phyloP scores from a whole-genome alignment of 2,888 invertebrate genomes.

The Saturnia japonica region DNA sequence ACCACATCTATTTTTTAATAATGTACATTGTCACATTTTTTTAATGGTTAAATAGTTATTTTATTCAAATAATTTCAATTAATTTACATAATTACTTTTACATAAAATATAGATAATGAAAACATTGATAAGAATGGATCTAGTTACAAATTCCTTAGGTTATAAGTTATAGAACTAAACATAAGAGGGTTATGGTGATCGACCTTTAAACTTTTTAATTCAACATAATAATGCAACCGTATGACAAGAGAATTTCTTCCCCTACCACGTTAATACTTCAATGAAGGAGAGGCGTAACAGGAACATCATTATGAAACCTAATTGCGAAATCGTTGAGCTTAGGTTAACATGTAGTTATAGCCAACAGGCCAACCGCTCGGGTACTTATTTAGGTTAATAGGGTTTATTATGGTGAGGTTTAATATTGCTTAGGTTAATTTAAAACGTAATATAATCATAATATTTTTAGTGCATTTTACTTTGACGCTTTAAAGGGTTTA shows the following conservation, averaged over 20 bases:
- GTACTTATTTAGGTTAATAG: neutral
- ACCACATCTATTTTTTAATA: too few species aligned
- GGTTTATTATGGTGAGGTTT: neutral
- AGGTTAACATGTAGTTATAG: neutral
- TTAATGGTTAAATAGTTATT: neutral
- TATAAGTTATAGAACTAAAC: neutral
- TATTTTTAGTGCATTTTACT: neutral
- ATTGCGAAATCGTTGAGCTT: slow-evolving; percentile 6
- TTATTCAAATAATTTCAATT: too few species aligned
- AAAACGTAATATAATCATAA: too few species aligned
- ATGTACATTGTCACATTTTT: too few species aligned
- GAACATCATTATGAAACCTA: slow-evolving; percentile 5
- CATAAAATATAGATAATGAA: neutral
- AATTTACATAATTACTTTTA: too few species aligned
- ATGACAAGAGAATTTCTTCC: neutral
- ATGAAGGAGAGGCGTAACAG: neutral
- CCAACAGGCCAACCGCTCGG: neutral
- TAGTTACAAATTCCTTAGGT: neutral
- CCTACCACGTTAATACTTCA: slow-evolving; percentile 5
- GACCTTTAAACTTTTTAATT: neutral
- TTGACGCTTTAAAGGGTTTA: neutral
- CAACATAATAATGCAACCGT: neutral
- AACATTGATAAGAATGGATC: neutral
- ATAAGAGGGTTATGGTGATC: neutral
- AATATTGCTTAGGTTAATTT: too few species aligned